Evolutionary conservation across 2,113 vertebrate species (phyloP), one percentile per base, ranked within the genome.

Genomic region (Anseranas semipalmata): DNA sequence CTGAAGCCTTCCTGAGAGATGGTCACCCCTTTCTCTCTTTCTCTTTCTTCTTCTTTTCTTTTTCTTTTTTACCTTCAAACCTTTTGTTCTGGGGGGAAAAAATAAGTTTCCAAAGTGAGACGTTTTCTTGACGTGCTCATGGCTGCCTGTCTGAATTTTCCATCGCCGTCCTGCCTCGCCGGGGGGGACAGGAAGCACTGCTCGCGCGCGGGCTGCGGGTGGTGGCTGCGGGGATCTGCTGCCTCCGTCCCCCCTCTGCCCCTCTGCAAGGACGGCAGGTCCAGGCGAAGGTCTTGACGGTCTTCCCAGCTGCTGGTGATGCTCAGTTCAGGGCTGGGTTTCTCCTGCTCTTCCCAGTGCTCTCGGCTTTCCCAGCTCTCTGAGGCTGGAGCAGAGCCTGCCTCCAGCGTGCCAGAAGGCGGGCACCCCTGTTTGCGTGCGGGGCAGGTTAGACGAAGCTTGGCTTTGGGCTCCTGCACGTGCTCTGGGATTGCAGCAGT

Each of bases 131-230:
- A 78, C 17, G 8, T 70, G 50, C 68, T 80, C 28, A 6, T 5
- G 45, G 53, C 50, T 33, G 55, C 89, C 46, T 1, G 1, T 70
- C 89, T 93, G 67, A 89, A 97, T 98, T 98, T 98, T 98, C 98
- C 94, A 58, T 96, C 97, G 62, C 95, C 83, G 97, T 94, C 97
- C 93, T 90, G 97, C 97, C 96, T 95, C 77, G 56, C 56, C n/a
- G 50, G 48, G 87, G 73, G 93, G 91, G 88, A 91, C 80, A 87
- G 84, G 90, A 76, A 94, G 88, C 95, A 2, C 39, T 58, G 46
- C 48, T 77, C 71, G 97, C 95, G 90, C 97, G 97, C 98, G 96
- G 98, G 98, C 33, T 28, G 39, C 39, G 10, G 41, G 48, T 35
- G 19, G 4, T 15, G 39, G 53, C 2, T 20, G 41, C 37, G 27